phyloP scores from a whole-genome alignment of 2,888 invertebrate genomes.

The Drosophila mettleri region DNA sequence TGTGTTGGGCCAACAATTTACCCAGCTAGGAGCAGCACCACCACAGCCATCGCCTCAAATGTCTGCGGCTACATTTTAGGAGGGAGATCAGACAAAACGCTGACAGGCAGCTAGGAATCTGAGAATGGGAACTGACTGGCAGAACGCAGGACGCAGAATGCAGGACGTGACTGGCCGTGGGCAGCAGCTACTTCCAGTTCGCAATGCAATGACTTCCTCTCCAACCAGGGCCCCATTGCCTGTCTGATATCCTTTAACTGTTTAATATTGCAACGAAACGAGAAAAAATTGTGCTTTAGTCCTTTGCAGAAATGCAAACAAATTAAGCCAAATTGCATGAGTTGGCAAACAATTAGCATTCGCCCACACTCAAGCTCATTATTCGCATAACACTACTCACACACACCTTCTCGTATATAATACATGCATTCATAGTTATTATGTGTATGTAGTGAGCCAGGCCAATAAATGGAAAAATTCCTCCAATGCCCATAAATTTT shows the following conservation, averaged over 20 bases:
- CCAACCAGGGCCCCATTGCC: slow-evolving; percentile 40
- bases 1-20: slow-evolving; percentile 73
- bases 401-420: not conserved
- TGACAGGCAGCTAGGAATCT: slow-evolving; percentile 50
- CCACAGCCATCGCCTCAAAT: slow-evolving; percentile 45
- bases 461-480: slow-evolving; percentile 73
- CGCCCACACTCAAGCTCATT: slow-evolving; percentile 18
- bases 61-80: slow-evolving; percentile 57
- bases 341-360: slow-evolving; percentile 56
- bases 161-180: slow-evolving; percentile 35
- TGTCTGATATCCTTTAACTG: slow-evolving; percentile 67
- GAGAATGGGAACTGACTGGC: slow-evolving; percentile 25
- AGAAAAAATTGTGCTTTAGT: slow-evolving; percentile 24
- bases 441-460: not conserved
- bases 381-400: slow-evolving; percentile 15
- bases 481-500: slow-evolving; percentile 63
- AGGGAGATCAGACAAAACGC: slow-evolving; percentile 60
- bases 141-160: slow-evolving; percentile 12
- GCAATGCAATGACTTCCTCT: slow-evolving; percentile 28
- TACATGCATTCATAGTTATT: not conserved
- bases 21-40: slow-evolving; percentile 36
- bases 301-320: slow-evolving; percentile 46
- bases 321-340: slow-evolving; percentile 57
- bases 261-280: slow-evolving; percentile 69
- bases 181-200: slow-evolving; percentile 21